Evolutionary conservation across 1,140 invertebrate genomes (phyloP).

Genomic region (Paralvinella palmiformis): DNA sequence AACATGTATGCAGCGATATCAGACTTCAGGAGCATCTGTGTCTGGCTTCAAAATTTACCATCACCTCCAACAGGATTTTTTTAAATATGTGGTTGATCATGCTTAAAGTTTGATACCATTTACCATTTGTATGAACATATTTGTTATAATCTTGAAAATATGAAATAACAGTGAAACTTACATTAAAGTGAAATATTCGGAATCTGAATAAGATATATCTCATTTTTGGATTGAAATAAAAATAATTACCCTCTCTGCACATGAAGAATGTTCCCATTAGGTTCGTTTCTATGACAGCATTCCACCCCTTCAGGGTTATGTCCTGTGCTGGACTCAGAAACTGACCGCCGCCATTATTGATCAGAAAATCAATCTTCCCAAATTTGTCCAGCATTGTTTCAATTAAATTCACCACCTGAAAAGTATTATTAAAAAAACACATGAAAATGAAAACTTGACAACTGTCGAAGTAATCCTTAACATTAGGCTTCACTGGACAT

Average conservation of each 20-base stretch:
- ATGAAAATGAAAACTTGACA: neutral
- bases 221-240: neutral
- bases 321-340: constrained; percentile 46
- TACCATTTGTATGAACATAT: no score
- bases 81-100: no score
- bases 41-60: no score
- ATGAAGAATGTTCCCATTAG: constrained; percentile 55
- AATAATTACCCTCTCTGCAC: constrained; percentile 49
- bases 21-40: no score
- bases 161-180: no score
- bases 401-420: constrained; percentile 44
- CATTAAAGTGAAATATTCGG: no score
- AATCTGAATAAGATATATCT: no score
- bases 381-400: constrained; percentile 38
- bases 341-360: constrained; percentile 58
- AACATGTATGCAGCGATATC: no score
- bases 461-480: neutral
- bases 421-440: constrained; percentile 9
- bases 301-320: constrained; percentile 48
- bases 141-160: neutral
- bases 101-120: no score
- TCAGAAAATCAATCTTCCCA: constrained; percentile 51
- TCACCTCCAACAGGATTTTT: no score
- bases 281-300: constrained; percentile 57
- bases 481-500: neutral